Base-by-base conservation (phyloP, 2,888 invertebrate genomes). In the Eupithecia subfuscata region DNA sequence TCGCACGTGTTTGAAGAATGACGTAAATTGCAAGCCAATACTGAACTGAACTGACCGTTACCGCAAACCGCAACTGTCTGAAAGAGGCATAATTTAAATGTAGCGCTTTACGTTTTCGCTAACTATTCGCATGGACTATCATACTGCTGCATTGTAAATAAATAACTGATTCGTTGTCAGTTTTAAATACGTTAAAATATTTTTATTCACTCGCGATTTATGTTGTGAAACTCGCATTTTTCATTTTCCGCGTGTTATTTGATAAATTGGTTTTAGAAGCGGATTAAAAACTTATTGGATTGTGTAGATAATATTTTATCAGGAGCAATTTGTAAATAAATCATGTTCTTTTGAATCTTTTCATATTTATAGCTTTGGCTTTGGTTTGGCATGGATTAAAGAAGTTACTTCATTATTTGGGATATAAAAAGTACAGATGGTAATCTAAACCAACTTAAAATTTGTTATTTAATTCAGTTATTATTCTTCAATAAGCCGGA, bases 191-290 rank as follows among this genome's bases (percentile, higher is more conserved):
- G 69, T 65, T 69, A 60, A 70, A 74, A 77, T 72, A 69, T 72
- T 77, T 72, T 70, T 71, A 70, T 63, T 43, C 60, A 12, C 40
- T 69, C 60, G 18, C 45, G 65, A 77, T 77, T 72, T 72, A 77
- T 74, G 74, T 70, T 77, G 71, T 70, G 30, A 40, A 64, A 70
- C 34, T 18, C 65, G 2, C 45, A 70, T 77, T 70, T 71, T 74
- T 74, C 69, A 74, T 25, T 22, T 74, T 63, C 69, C 45, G 2
- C 68, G 70, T 69, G 73, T 43, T 45, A 18, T 40, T 37, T 65
- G 75, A 75, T 69, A 43, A 69, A 72, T 70, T 73, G 43, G 70
- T 52, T 71, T 70, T 76, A 73, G 70, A 63, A 76, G 40, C 52
- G 48, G 70, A 68, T 70, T 73, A 30, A 22, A 70, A 72, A 72